phyloP scores from a whole-genome alignment of 37 sponge, comb jelly and placozoan species.

The Aplysina aerophoba region DNA sequence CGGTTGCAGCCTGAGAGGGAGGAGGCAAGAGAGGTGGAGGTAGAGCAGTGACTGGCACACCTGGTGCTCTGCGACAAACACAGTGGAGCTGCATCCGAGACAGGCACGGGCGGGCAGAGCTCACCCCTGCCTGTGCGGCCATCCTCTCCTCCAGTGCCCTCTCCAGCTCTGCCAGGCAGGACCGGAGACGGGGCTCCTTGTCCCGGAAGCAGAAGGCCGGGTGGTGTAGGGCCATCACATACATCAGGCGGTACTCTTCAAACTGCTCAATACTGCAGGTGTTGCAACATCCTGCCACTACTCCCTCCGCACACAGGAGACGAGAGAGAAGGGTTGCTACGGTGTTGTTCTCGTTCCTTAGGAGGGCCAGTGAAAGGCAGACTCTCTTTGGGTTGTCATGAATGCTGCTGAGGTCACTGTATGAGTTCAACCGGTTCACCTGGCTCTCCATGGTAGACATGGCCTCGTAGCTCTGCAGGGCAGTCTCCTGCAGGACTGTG shows the following conservation, averaged over 20 bases:
- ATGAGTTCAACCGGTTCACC: constrained; percentile 60
- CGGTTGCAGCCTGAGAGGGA: neutral
- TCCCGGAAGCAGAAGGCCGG: constrained; percentile 68
- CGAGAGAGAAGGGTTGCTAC: constrained; percentile 63
- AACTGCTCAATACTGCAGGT: constrained; percentile 42
- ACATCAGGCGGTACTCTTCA: constrained; percentile 73
- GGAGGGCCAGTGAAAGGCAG: constrained; percentile 64
- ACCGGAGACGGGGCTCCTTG: neutral
- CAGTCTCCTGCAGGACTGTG: constrained; percentile 46
- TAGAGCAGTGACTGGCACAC: too few species aligned
- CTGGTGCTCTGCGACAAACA: too few species aligned
- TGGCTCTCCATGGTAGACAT: constrained; percentile 35
- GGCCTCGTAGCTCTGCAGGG: constrained; percentile 37
- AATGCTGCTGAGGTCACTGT: constrained; percentile 35
- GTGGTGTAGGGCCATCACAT: constrained; percentile 78
- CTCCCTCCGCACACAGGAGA: constrained; percentile 47
- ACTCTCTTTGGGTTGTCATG: constrained; percentile 63
- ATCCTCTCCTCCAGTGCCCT: neutral
- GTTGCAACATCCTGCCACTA: constrained; percentile 34
- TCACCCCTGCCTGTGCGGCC: constrained; percentile 1
- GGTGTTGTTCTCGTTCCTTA: constrained; percentile 61
- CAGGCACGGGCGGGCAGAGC: neutral
- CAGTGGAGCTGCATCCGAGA: too few species aligned
- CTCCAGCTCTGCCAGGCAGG: neutral
- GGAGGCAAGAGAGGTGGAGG: neutral